Evolutionary conservation across 2,888 invertebrate species (phyloP), one percentile per base, ranked within the genome.

Genomic region (Periphyllus acericola): DNA sequence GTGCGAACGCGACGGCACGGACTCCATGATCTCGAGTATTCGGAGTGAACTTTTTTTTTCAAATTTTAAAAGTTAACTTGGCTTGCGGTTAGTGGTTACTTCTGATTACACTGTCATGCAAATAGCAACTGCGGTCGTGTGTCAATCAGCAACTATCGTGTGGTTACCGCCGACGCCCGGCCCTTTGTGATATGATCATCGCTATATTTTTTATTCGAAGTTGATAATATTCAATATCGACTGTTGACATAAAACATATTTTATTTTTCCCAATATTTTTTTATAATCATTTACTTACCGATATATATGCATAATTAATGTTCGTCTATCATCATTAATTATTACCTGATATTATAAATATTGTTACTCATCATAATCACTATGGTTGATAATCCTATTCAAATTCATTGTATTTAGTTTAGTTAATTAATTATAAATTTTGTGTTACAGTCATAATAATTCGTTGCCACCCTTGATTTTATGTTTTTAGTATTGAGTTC

Each of bases 21-120:
- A 29, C 34, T 55, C 14, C 19, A 74, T 29, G 3, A 55, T 29
- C 5, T 29, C 71, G 60, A 60, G 71, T 19, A 11, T 52, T 78
- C 11, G 6, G 21, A 79, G 17, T 76, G 55, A 80, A 55, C 86
- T 74, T 87, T 87, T 79, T 29, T 55, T 71, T 87, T 87, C 72
- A 81, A 87, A 81, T 75, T 87, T 87, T 75, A 87, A 87, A 87
- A 87, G 87, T 87, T 32, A 66, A 87, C 87, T 74, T 60, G 87
- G 87, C 87, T 87, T 87, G 87, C 29, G 87, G 87, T 87, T 81
- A 87, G 8, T 87, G 87, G 87, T 87, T 66, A 81, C 66, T n/a
- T 74, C n/a, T 74, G 74, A 81, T 79, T 72, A 79, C n/a, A 36
- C 0, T 17, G 17, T 17, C 19, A 19, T 25, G 19, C 46, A 5